Percentiles rank a stretch among this genome's conserved stretches.
Evolutionary conservation across 2,888 invertebrate genomes (phyloP).

Genomic region (Dorcus hopei): DNA sequence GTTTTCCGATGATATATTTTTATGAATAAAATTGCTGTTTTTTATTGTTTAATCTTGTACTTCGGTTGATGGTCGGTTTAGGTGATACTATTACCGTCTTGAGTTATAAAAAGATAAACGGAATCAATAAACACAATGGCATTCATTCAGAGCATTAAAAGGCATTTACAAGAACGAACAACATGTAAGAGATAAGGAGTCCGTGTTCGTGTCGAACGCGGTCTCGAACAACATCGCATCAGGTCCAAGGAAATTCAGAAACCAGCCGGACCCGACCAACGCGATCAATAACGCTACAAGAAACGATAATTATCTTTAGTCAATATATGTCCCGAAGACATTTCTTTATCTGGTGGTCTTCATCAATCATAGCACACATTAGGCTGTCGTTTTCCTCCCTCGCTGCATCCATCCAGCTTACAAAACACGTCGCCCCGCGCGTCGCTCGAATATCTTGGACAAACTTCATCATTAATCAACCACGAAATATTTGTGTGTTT

Average conservation of each 20-base stretch:
- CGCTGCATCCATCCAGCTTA: constrained; percentile 14
- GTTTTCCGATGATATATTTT: too few relatives aligned
- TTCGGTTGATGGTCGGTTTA: too few relatives aligned
- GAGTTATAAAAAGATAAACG: not conserved
- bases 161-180: constrained; percentile 21
- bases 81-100: too few relatives aligned
- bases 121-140: not conserved
- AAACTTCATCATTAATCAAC: constrained; percentile 43
- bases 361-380: constrained; percentile 48
- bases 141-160: constrained; percentile 20
- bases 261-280: constrained; percentile 9
- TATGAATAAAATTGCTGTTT: too few relatives aligned
- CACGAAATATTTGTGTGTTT: constrained; percentile 36
- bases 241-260: constrained; percentile 11
- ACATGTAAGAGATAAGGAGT: constrained; percentile 21
- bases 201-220: constrained; percentile 33
- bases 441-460: constrained; percentile 28
- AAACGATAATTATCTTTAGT: constrained; percentile 46
- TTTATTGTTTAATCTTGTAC: too few relatives aligned
- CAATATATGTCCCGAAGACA: constrained; percentile 47
- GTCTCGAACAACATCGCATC: constrained; percentile 19
- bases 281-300: constrained; percentile 26
- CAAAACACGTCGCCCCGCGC: constrained; percentile 25
- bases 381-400: constrained; percentile 36
- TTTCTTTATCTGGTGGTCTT: constrained; percentile 50